Evolutionary conservation across 1,140 invertebrate genomes (phyloP).

Genomic region (Drosophila pectinifera): DNA sequence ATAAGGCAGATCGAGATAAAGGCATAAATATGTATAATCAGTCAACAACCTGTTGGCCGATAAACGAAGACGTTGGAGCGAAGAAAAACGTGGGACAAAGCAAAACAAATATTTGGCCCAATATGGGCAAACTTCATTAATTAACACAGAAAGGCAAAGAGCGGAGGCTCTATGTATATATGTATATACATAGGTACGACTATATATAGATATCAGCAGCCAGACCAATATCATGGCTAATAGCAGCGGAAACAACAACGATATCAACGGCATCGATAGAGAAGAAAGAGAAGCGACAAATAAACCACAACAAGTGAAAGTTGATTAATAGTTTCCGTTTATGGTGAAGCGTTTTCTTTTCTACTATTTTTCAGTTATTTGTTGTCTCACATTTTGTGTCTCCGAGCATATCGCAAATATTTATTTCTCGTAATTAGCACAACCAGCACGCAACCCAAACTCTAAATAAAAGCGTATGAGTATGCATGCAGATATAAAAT

Average conservation of each 20-base stretch:
- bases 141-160: constrained; percentile 29
- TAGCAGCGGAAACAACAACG: constrained; percentile 10
- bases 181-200: not conserved
- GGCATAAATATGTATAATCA: constrained; percentile 54
- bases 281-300: constrained; percentile 16
- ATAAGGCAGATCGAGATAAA: constrained; percentile 57
- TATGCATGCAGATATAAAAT: constrained; percentile 56
- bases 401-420: constrained; percentile 24
- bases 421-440: constrained; percentile 44
- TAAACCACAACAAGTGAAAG: constrained; percentile 68
- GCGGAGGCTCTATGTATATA: too few relatives aligned
- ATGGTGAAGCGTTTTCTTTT: constrained; percentile 48
- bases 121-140: constrained; percentile 53
- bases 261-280: constrained; percentile 15
- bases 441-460: constrained; percentile 49
- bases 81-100: constrained; percentile 32
- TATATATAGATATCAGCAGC: constrained; percentile 7
- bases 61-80: constrained; percentile 3
- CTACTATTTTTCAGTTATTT: constrained; percentile 3
- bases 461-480: constrained; percentile 41
- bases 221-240: constrained; percentile 20
- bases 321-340: constrained; percentile 81
- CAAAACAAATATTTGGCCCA: constrained; percentile 39
- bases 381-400: constrained; percentile 25
- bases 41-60: constrained; percentile 66